phyloP scores from a whole-genome alignment of 2,888 invertebrate species.

The Diarsia brunnea region DNA sequence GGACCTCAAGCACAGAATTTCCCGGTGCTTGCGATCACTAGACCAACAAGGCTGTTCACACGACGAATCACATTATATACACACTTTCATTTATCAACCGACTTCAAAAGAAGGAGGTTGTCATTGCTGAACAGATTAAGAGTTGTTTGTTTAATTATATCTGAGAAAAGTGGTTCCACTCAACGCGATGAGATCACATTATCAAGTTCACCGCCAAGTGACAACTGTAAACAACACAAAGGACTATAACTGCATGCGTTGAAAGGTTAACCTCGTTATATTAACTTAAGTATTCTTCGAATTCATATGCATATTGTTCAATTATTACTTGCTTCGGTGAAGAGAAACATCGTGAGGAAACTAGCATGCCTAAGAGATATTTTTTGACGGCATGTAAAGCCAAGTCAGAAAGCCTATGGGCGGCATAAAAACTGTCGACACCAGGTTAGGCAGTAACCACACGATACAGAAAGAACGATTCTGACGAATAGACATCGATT shows the following conservation, averaged over 20 bases:
- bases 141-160: slow-evolving; percentile 45
- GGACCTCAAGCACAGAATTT: too few relatives aligned
- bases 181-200: slow-evolving; percentile 70
- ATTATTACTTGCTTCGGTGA: too few relatives aligned
- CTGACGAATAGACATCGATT: slow-evolving; percentile 29
- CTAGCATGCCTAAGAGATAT: too few relatives aligned
- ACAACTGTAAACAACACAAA: slow-evolving; percentile 72
- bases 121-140: slow-evolving; percentile 67
- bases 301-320: too few relatives aligned
- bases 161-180: slow-evolving; percentile 62
- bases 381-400: too few relatives aligned
- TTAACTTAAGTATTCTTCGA: slow-evolving; percentile 22
- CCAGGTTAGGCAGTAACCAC: too few relatives aligned
- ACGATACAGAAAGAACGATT: not conserved
- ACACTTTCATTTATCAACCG: slow-evolving; percentile 56
- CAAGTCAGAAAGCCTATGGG: too few relatives aligned
- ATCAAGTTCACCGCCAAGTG: slow-evolving; percentile 69
- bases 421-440: too few relatives aligned
- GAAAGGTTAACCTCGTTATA: slow-evolving; percentile 51
- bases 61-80: not conserved
- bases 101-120: too few relatives aligned
- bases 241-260: slow-evolving; percentile 53
- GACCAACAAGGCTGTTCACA: too few relatives aligned
- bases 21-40: too few relatives aligned
- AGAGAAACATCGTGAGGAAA: too few relatives aligned